Percentiles rank a stretch among this genome's conserved stretches.
Conservation (phyloP, 1,140 invertebrate species). For the Cheumatopsyche charites region DNA sequence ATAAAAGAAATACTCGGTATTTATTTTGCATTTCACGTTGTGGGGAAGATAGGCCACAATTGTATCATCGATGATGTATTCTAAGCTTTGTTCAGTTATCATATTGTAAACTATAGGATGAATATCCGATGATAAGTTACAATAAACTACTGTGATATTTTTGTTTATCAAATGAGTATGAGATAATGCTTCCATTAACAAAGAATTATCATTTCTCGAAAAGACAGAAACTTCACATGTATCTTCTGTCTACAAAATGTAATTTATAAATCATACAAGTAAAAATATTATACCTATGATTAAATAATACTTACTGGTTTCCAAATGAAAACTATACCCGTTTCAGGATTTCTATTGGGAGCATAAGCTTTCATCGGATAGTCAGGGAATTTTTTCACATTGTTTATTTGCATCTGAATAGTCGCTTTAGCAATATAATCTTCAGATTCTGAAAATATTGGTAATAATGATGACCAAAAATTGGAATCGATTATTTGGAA, state of each 20-base stretch:
- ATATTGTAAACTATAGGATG: background rate
- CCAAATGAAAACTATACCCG: conserved; percentile 23
- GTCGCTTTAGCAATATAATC: background rate
- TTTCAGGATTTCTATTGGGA: background rate
- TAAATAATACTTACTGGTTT: conserved; percentile 24
- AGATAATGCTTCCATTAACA: background rate
- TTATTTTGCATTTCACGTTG: too few species aligned
- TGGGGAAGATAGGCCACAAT: background rate
- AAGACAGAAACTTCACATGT: conserved; percentile 18
- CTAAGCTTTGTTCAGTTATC: background rate
- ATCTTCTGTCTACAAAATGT: conserved; percentile 2
- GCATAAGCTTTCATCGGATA: conserved; percentile 20
- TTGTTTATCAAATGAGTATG: background rate
- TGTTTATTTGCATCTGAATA: conserved; percentile 8
- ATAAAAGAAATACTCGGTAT: too few species aligned
- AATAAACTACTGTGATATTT: background rate
- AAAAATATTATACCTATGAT: too few species aligned
- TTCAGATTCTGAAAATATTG: background rate
- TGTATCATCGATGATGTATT: background rate
- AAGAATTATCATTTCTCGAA: background rate
- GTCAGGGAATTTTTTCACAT: conserved; percentile 16
- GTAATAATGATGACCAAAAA: background rate
- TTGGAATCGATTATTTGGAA: background rate
- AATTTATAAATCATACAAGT: too few species aligned
- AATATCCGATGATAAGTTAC: background rate